phyloP scores from a whole-genome alignment of 1,140 invertebrate genomes.

The Muscidifurax raptorellus region DNA sequence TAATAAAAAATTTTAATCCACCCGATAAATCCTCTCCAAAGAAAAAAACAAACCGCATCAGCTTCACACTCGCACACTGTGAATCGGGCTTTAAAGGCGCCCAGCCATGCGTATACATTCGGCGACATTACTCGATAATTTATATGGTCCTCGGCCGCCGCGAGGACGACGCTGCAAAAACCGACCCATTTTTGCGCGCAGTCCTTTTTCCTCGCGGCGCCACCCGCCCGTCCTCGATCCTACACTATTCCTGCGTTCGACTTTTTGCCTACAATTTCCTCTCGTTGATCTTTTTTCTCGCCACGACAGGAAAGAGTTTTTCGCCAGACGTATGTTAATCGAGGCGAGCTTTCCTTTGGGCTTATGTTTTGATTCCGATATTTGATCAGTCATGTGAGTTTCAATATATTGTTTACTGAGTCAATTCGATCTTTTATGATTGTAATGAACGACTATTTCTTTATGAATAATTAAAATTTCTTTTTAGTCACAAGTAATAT shows the following conservation, averaged over 20 bases:
- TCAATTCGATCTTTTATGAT: too few species aligned
- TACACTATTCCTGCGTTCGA: neutral
- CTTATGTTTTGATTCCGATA: too few species aligned
- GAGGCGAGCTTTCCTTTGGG: neutral
- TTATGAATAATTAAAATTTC: neutral
- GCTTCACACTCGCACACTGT: neutral
- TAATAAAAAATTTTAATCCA: neutral
- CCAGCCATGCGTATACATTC: conserved; percentile 30
- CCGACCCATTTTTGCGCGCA: conserved; percentile 57
- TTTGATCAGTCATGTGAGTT: too few species aligned
- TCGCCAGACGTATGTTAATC: neutral
- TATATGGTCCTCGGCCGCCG: conserved; percentile 51
- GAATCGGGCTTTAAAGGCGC: conserved; percentile 18
- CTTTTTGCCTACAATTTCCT: neutral
- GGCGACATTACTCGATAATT: conserved; percentile 56
- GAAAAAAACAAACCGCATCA: neutral
- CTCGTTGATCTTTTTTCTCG: neutral
- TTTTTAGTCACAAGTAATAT: neutral
- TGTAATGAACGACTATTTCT: too few species aligned
- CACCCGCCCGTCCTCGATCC: conserved; percentile 4
- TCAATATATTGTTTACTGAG: too few species aligned
- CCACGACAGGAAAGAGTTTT: neutral
- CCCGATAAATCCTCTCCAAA: neutral
- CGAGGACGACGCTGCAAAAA: conserved; percentile 54
- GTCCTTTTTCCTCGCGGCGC: neutral